Evolutionary conservation across 2,113 vertebrate genomes (phyloP).

Genomic region (Nyctibius bracteatus): DNA sequence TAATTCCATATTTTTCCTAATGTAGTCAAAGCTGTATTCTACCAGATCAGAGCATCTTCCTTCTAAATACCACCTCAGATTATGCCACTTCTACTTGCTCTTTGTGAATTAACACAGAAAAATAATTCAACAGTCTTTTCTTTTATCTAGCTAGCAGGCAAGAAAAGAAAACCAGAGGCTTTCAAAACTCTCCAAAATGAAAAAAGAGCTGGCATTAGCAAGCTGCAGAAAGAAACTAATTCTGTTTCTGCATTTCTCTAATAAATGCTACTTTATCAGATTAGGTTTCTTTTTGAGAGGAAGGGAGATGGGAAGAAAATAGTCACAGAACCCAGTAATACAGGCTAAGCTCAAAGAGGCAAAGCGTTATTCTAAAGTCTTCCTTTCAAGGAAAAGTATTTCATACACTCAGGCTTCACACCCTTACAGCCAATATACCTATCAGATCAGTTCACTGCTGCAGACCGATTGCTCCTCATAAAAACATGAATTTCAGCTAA

Average conservation of each 20-base stretch:
- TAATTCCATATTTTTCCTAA: not conserved
- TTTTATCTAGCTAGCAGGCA: not conserved
- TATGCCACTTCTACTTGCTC: not conserved
- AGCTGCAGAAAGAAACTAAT: not conserved
- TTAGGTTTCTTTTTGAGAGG: not conserved
- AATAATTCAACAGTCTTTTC: not conserved
- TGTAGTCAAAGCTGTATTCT: not conserved
- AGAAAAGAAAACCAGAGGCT: not conserved
- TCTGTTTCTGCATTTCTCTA: not conserved
- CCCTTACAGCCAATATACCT: not conserved
- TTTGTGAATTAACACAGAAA: not conserved
- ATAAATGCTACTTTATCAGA: not conserved
- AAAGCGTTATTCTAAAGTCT: not conserved
- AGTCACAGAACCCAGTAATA: not conserved
- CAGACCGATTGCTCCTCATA: not conserved
- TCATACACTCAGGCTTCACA: not conserved
- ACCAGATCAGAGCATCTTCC: not conserved
- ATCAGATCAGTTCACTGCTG: not conserved
- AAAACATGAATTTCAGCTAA: not conserved
- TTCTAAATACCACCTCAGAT: not conserved
- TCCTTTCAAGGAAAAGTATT: conserved; percentile 62
- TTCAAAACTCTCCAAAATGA: not conserved
- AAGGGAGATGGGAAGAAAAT: accelerated
- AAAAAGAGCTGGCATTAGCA: not conserved
- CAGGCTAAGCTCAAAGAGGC: not conserved